phyloP scores from a whole-genome alignment of 2,797 vertebrate genomes.

The Gymnocypris eckloni region DNA sequence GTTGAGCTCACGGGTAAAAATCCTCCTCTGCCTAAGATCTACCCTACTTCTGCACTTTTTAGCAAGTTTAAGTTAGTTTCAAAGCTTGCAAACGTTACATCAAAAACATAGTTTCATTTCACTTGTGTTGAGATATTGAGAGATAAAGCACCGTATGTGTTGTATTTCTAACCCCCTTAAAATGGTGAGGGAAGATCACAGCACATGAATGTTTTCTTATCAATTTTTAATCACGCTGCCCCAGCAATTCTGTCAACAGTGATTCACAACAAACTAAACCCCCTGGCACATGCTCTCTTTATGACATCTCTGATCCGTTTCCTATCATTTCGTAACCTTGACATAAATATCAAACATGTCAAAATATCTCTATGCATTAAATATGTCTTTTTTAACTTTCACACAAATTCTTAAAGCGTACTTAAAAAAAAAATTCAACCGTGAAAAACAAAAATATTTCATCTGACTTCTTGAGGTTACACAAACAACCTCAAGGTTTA shows the following conservation, averaged over 20 bases:
- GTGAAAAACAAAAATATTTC: background rate
- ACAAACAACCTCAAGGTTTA: background rate
- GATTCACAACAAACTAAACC: conserved; percentile 81
- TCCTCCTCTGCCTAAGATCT: background rate
- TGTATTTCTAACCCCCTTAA: conserved; percentile 71
- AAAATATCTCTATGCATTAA: conserved; percentile 3
- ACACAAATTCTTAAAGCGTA: background rate
- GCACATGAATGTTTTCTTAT: conserved; percentile 79
- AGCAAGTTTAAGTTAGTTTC: background rate
- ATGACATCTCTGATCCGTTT: conserved; percentile 56
- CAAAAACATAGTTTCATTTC: background rate
- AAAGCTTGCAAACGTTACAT: background rate
- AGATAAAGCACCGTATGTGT: conserved; percentile 16
- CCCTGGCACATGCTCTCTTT: conserved; percentile 70
- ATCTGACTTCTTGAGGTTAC: background rate
- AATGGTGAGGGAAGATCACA: conserved; percentile 81
- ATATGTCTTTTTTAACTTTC: background rate
- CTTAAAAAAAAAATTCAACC: background rate
- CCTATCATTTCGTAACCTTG: conserved; percentile 30
- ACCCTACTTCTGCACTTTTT: background rate
- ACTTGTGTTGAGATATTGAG: background rate
- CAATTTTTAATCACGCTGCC: conserved; percentile 86
- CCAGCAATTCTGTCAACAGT: conserved; percentile 78
- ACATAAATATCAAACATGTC: conserved; percentile 10
- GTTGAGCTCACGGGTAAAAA: background rate